Conservation (phyloP, 2,888 invertebrate genomes). For the Folsomia manolachei region DNA sequence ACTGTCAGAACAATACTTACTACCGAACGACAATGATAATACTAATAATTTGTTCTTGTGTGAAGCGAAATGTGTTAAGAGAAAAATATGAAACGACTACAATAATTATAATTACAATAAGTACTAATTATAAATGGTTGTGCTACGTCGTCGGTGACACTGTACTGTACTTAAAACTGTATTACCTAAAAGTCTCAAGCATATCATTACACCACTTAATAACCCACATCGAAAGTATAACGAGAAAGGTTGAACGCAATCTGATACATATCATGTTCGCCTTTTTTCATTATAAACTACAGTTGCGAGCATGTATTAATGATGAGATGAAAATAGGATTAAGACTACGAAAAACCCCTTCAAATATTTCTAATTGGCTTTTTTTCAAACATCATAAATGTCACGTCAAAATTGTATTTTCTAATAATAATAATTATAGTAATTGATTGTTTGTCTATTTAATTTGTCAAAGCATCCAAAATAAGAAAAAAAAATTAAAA, state of each 20-base stretch:
- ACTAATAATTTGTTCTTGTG: neutral
- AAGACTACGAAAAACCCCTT: slow-evolving; percentile 8
- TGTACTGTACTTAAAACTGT: neutral
- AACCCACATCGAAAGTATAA: neutral
- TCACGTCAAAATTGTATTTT: neutral
- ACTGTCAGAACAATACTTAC: slow-evolving; percentile 19
- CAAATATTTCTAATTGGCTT: neutral
- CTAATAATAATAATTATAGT: neutral
- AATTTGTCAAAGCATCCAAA: slow-evolving; percentile 12
- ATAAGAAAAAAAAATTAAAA: slow-evolving; percentile 34
- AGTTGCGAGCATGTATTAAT: slow-evolving; percentile 1
- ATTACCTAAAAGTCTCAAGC: neutral
- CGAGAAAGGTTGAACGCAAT: neutral
- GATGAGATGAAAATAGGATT: neutral
- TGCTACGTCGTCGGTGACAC: neutral
- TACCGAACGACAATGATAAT: slow-evolving; percentile 10
- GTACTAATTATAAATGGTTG: neutral
- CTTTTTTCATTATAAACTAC: neutral
- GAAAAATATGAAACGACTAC: neutral
- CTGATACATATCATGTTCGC: slow-evolving; percentile 10
- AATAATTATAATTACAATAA: neutral
- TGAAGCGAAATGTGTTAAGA: neutral
- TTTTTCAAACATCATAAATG: neutral
- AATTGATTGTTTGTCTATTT: neutral
- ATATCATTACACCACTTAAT: neutral